Evolutionary conservation across 2,113 vertebrate genomes (phyloP).

Genomic region (Oxygymnocypris stewartii): DNA sequence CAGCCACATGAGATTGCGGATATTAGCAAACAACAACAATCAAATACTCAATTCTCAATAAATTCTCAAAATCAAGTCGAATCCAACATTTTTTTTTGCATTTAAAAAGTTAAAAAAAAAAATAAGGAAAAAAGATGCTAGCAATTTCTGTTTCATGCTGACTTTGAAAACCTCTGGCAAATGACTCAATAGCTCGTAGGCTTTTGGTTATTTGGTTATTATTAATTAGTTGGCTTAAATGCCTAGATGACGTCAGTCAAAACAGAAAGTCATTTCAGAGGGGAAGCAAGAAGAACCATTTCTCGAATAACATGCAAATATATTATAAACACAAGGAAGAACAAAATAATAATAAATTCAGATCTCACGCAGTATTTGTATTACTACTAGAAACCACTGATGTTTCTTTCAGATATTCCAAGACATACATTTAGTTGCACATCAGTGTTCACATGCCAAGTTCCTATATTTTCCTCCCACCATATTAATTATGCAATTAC

Average conservation of each 20-base stretch:
- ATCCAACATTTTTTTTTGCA: not conserved
- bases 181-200: not conserved
- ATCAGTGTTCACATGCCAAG: not conserved
- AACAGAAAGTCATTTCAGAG: not conserved
- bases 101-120: too few relatives aligned
- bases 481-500: constrained; percentile 37
- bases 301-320: too few relatives aligned
- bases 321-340: too few relatives aligned
- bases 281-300: not conserved
- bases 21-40: too few relatives aligned
- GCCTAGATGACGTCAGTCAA: not conserved
- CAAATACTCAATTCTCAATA: too few relatives aligned
- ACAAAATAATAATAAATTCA: not conserved
- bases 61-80: not conserved
- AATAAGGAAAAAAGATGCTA: not conserved
- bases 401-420: not conserved
- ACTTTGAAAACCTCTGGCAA: not conserved
- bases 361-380: not conserved
- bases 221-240: too few relatives aligned
- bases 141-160: not conserved
- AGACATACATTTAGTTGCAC: not conserved
- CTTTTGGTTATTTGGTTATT: not conserved
- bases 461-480: constrained; percentile 9
- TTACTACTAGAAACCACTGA: not conserved
- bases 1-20: too few relatives aligned